Percentiles rank a stretch among this genome's conserved stretches.
Conservation (phyloP, 2,113 vertebrate species). For the Callorhinus ursinus region DNA sequence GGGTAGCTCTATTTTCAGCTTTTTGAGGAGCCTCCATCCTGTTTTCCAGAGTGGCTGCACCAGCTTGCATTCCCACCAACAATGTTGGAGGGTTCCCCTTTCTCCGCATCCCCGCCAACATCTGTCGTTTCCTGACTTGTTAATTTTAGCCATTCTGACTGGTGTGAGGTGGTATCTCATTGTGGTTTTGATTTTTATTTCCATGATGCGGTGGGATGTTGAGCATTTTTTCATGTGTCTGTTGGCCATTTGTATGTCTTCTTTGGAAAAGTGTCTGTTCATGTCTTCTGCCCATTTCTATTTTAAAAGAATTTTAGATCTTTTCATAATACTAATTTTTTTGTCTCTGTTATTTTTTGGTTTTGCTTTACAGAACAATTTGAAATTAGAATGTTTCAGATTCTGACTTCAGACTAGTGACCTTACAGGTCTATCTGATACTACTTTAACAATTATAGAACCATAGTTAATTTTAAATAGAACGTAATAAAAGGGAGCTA, state of each 20-base stretch:
- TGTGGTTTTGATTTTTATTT: too few relatives aligned
- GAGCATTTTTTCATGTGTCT: too few relatives aligned
- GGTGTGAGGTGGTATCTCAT: too few relatives aligned
- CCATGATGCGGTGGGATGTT: too few relatives aligned
- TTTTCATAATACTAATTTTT: constrained; percentile 68
- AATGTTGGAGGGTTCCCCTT: background rate
- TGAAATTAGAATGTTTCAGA: constrained; percentile 78
- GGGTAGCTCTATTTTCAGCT: background rate
- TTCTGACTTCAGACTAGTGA: constrained; percentile 76
- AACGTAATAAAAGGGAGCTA: constrained; percentile 76
- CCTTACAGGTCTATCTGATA: constrained; percentile 70
- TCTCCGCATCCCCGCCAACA: background rate
- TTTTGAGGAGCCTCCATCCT: background rate
- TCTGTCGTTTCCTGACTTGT: too few relatives aligned
- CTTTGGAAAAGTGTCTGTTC: too few relatives aligned
- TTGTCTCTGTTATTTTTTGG: constrained; percentile 73
- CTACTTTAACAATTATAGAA: constrained; percentile 69
- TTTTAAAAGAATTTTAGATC: background rate
- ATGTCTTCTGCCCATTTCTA: too few relatives aligned
- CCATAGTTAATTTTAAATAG: constrained; percentile 78
- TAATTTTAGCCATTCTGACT: too few relatives aligned
- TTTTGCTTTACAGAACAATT: constrained; percentile 70
- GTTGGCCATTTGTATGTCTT: too few relatives aligned
- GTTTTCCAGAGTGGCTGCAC: background rate
- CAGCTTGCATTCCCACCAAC: background rate